Conservation (phyloP, 1,140 invertebrate species). For the Zelostemma sp. region DNA sequence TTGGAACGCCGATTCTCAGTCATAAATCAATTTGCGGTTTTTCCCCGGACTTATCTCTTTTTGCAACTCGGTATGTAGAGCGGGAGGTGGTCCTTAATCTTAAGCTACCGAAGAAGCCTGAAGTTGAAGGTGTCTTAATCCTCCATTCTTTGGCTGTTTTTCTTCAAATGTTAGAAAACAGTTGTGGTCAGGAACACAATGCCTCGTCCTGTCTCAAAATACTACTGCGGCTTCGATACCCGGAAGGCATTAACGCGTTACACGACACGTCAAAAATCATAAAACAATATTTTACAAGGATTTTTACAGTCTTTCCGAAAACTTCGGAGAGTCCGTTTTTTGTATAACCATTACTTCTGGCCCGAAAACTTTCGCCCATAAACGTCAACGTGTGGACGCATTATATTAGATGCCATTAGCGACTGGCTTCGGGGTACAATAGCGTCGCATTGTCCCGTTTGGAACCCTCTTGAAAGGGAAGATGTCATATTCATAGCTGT, state of each 20-base stretch:
- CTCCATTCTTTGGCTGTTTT: too few species aligned
- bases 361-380: slow-evolving; percentile 3
- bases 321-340: background rate
- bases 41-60: background rate
- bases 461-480: slow-evolving; percentile 46
- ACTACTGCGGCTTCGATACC: too few species aligned
- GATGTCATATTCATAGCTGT: slow-evolving; percentile 57
- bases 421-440: slow-evolving; percentile 18
- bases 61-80: background rate
- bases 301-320: background rate
- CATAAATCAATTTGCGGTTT: background rate
- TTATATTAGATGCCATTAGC: slow-evolving; percentile 31
- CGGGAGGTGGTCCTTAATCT: slow-evolving; percentile 3
- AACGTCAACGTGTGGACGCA: slow-evolving; percentile 16
- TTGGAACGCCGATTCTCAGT: background rate
- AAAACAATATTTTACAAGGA: background rate
- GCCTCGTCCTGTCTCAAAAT: too few species aligned
- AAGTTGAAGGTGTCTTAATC: too few species aligned
- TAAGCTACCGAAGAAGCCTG: slow-evolving; percentile 15
- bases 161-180: too few species aligned
- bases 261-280: too few species aligned
- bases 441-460: slow-evolving; percentile 28
- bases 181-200: too few species aligned
- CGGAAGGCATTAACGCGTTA: too few species aligned
- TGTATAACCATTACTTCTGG: background rate